phyloP scores from a whole-genome alignment of 2,888 invertebrate genomes.

The Aquatica leii region DNA sequence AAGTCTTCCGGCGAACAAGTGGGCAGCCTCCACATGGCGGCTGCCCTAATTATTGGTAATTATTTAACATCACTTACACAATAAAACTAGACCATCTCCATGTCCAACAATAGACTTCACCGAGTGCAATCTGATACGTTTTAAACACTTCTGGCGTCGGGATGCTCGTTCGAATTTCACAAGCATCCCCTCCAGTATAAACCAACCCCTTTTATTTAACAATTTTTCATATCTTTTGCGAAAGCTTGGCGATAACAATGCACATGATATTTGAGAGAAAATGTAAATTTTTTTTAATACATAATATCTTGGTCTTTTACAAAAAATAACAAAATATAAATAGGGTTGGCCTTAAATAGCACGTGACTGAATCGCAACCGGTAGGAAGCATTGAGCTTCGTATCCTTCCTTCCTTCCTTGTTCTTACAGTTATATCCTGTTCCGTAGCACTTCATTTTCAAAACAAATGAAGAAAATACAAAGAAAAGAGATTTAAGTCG shows the following conservation, averaged over 20 bases:
- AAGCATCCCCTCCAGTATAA: constrained; percentile 37
- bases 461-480: constrained; percentile 21
- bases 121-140: constrained; percentile 20
- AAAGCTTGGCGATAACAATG: too few relatives aligned
- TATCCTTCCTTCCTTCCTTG: constrained; percentile 54
- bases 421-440: constrained; percentile 36
- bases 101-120: not conserved
- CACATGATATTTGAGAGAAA: too few relatives aligned
- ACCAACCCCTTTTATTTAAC: constrained; percentile 24
- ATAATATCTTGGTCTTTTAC: too few relatives aligned
- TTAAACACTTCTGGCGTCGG: constrained; percentile 43
- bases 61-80: constrained; percentile 20
- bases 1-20: constrained; percentile 61
- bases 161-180: constrained; percentile 30
- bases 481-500: constrained; percentile 16
- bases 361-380: constrained; percentile 32
- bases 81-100: not conserved
- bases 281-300: too few relatives aligned
- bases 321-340: not conserved
- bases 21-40: constrained; percentile 61
- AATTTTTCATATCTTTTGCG: too few relatives aligned
- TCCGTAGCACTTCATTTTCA: constrained; percentile 20
- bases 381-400: constrained; percentile 47
- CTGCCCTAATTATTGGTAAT: constrained; percentile 40
- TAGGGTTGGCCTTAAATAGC: constrained; percentile 10